Percentiles rank a stretch among this genome's conserved stretches.
Conservation (phyloP, 1,140 invertebrate species). For the Trichogramma pretiosum region DNA sequence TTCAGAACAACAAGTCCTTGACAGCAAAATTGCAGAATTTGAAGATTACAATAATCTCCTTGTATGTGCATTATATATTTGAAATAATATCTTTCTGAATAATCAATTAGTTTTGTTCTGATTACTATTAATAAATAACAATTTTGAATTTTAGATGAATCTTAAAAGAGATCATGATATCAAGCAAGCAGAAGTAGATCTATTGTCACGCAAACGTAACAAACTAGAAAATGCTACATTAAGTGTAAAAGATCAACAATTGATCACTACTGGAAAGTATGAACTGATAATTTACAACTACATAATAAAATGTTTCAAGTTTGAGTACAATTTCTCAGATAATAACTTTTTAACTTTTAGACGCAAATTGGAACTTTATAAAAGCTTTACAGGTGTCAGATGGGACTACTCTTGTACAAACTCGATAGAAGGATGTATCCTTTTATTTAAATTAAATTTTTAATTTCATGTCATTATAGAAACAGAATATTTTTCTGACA, state of each 20-base stretch:
- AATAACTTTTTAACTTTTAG: conserved; percentile 12
- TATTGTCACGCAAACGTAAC: conserved; percentile 18
- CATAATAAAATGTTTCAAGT: no score
- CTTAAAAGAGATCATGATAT: conserved; percentile 13
- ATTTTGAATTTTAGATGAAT: not conserved
- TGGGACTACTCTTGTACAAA: conserved; percentile 12
- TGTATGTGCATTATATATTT: no score
- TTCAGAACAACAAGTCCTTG: conserved; percentile 8
- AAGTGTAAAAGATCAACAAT: conserved; percentile 19
- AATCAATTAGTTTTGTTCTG: no score
- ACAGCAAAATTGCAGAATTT: conserved; percentile 5
- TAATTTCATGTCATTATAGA: not conserved
- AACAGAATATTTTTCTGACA: conserved; percentile 8
- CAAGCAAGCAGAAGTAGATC: conserved; percentile 15
- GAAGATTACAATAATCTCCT: no score
- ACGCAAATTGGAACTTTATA: conserved; percentile 16
- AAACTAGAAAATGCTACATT: conserved; percentile 16
- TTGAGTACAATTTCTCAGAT: not conserved
- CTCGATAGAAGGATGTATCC: conserved; percentile 16
- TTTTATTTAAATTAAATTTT: conserved; percentile 5
- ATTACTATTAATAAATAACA: no score
- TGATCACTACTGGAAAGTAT: conserved; percentile 23
- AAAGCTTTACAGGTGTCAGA: conserved; percentile 15
- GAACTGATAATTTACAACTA: conserved; percentile 3
- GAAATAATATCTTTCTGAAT: no score